phyloP scores from a whole-genome alignment of 2,113 vertebrate species.

The Panthera leo region DNA sequence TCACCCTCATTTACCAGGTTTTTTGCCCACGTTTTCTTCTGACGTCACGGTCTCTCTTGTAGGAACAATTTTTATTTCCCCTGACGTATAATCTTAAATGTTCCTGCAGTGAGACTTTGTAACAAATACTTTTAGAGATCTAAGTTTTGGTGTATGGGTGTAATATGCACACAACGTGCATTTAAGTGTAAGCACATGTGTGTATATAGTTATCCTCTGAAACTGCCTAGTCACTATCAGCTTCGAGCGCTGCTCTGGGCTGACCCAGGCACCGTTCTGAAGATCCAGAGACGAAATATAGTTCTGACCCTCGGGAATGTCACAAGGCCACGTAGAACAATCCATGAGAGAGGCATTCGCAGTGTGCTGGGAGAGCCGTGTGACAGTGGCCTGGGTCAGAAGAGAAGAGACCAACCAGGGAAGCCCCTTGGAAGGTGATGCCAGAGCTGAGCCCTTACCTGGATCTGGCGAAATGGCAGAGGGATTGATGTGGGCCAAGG shows the following conservation, averaged over 20 bases:
- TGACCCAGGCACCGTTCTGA: rapidly evolving
- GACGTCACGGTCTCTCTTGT: not conserved
- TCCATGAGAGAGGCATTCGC: not conserved
- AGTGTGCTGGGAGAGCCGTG: not conserved
- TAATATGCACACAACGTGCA: not conserved
- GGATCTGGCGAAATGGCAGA: not conserved
- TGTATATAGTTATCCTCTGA: not conserved
- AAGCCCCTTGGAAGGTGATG: too few relatives aligned
- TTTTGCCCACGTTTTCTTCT: not conserved
- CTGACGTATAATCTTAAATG: not conserved
- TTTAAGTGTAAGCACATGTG: too few relatives aligned
- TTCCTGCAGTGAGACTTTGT: not conserved
- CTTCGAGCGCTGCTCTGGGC: not conserved
- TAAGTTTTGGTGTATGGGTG: not conserved
- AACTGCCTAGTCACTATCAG: not conserved
- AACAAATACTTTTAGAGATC: not conserved
- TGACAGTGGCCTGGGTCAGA: not conserved
- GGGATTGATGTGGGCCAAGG: not conserved
- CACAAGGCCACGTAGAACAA: rapidly evolving
- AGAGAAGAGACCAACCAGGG: not conserved
- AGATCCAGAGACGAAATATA: too few relatives aligned
- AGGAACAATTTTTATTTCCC: not conserved
- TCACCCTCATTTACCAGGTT: not conserved
- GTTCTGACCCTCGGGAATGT: rapidly evolving
- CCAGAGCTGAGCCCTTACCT: rapidly evolving